Conservation (phyloP, 92 coral and sea anemone genomes). For the Porites divaricata region DNA sequence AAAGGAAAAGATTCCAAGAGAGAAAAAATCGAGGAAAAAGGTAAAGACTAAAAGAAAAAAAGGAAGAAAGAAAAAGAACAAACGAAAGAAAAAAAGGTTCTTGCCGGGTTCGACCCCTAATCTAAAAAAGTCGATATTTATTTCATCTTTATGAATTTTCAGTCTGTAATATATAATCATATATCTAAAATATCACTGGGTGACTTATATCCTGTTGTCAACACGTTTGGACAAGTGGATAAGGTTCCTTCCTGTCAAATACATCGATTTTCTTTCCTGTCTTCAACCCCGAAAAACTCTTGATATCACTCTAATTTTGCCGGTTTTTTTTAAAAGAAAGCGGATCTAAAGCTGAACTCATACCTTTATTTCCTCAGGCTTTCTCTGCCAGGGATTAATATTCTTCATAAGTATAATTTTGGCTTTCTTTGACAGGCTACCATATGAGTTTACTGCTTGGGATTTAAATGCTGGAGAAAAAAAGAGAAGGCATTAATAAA, state of each 20-base stretch:
- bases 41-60: too few species aligned
- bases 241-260: not conserved
- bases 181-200: too few species aligned
- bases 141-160: too few species aligned
- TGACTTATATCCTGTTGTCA: not conserved
- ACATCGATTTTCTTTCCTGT: not conserved
- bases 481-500: not conserved
- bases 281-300: not conserved
- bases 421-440: slow-evolving; percentile 69
- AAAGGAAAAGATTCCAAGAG: too few species aligned
- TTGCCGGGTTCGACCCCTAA: too few species aligned
- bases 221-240: not conserved
- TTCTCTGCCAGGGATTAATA: slow-evolving; percentile 76
- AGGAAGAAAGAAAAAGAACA: too few species aligned
- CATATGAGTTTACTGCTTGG: slow-evolving; percentile 59
- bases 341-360: not conserved
- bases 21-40: too few species aligned
- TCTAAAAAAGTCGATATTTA: too few species aligned
- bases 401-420: slow-evolving; percentile 69
- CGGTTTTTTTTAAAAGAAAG: not conserved
- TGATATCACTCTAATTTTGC: not conserved
- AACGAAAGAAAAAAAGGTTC: too few species aligned
- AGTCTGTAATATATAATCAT: too few species aligned
- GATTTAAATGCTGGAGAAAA: slow-evolving; percentile 72
- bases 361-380: slow-evolving; percentile 71